Conservation (phyloP, 2,797 vertebrate species). For the Myotis daubentonii region DNA sequence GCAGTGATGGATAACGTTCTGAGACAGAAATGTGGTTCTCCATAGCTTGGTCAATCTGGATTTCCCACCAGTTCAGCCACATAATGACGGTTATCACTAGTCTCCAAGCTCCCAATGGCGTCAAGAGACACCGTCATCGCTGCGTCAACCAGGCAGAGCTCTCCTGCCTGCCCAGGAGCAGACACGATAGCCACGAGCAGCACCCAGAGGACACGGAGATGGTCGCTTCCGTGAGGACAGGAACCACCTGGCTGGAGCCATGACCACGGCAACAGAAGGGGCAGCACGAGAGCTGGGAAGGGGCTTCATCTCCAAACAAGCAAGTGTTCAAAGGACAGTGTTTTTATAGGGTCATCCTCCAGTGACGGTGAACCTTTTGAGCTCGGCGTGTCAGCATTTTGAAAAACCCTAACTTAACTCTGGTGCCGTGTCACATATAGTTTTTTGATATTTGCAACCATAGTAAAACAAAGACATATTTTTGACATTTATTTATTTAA, state of each 20-base stretch:
- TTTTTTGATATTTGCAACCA: too few species aligned
- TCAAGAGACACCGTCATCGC: background rate
- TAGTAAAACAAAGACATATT: too few species aligned
- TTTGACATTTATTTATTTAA: too few species aligned
- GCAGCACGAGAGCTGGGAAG: constrained; percentile 85
- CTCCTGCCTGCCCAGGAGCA: constrained; percentile 82
- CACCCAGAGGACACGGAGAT: constrained; percentile 83
- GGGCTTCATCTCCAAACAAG: constrained; percentile 86
- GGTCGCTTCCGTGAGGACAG: constrained; percentile 87
- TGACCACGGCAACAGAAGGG: constrained; percentile 84
- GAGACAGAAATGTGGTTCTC: constrained; percentile 83
- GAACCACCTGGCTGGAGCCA: constrained; percentile 84
- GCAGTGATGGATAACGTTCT: constrained; percentile 72
- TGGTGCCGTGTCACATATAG: too few species aligned
- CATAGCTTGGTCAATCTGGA: constrained; percentile 64
- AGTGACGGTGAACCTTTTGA: too few species aligned
- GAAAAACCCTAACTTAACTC: too few species aligned
- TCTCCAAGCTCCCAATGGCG: constrained; percentile 45
- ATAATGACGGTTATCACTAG: constrained; percentile 56
- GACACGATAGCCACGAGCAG: constrained; percentile 84
- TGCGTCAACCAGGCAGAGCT: constrained; percentile 81
- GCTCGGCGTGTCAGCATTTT: too few species aligned
- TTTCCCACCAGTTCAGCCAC: constrained; percentile 70
- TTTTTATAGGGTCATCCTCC: constrained; percentile 13
- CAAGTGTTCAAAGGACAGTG: background rate